Percentiles rank a stretch among this genome's conserved stretches.
Evolutionary conservation across 2,888 invertebrate genomes (phyloP).

Genomic region (Limnephilus lunatus): DNA sequence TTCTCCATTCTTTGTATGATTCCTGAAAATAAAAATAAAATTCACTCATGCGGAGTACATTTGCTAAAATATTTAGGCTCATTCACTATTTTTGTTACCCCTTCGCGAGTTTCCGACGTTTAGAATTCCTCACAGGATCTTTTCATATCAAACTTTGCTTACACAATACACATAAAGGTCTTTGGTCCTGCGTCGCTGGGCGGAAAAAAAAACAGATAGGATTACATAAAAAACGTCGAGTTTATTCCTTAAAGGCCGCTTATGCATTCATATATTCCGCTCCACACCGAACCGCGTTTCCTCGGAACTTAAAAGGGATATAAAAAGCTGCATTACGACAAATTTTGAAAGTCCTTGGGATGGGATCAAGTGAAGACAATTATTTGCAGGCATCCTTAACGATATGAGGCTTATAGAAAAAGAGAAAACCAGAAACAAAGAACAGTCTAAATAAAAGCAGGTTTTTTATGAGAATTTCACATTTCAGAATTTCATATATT

Average conservation of each 20-base stretch:
- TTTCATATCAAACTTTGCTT: slow-evolving; percentile 43
- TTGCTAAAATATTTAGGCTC: slow-evolving; percentile 23
- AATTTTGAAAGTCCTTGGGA: slow-evolving; percentile 3
- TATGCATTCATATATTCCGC: slow-evolving; percentile 39
- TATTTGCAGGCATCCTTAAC: slow-evolving; percentile 49
- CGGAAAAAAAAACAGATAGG: slow-evolving; percentile 33
- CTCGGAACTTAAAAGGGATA: not conserved
- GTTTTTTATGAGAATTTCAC: not conserved
- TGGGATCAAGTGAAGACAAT: slow-evolving; percentile 44
- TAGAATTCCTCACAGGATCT: slow-evolving; percentile 33
- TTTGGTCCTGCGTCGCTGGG: not conserved
- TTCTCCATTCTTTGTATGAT: not conserved
- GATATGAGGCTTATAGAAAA: slow-evolving; percentile 7
- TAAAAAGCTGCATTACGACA: slow-evolving; percentile 32
- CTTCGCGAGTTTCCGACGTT: not conserved
- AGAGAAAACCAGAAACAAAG: not conserved
- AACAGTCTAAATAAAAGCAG: not conserved
- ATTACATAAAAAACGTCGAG: slow-evolving; percentile 31
- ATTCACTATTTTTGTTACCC: slow-evolving; percentile 10
- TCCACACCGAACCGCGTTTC: slow-evolving; percentile 2
- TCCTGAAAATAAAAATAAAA: not conserved
- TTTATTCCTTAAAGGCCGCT: slow-evolving; percentile 11
- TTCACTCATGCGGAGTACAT: not conserved
- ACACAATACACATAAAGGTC: slow-evolving; percentile 34
- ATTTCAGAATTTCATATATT: too few species aligned